Conservation (phyloP, 2,113 vertebrate genomes). For the Solea solea region DNA sequence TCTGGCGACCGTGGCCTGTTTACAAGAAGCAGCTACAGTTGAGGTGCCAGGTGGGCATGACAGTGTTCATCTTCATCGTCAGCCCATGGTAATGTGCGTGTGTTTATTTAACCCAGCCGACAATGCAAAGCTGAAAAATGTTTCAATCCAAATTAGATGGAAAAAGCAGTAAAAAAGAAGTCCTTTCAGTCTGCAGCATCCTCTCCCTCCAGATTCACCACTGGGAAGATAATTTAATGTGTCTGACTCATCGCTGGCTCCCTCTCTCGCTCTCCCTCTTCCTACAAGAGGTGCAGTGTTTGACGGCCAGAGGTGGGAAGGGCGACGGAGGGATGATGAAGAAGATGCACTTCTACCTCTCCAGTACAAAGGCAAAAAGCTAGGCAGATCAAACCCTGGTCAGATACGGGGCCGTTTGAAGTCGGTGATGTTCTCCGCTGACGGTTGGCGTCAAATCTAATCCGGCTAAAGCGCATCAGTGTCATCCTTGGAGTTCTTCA, state of each 20-base stretch:
- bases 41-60: neutral
- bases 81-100: neutral
- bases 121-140: neutral
- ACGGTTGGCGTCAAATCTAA: constrained; percentile 45
- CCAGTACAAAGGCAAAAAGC: neutral
- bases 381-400: constrained; percentile 17
- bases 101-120: neutral
- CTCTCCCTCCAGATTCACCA: neutral
- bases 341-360: neutral
- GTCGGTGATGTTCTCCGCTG: constrained; percentile 37
- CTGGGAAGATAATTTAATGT: neutral
- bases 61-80: neutral
- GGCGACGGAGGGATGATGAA: neutral
- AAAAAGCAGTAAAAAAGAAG: neutral
- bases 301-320: neutral
- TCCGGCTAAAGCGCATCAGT: constrained; percentile 34
- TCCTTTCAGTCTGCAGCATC: neutral
- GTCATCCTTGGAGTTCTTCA: constrained; percentile 30
- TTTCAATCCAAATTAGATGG: neutral
- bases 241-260: constrained; percentile 4
- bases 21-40: neutral
- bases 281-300: constrained; percentile 3
- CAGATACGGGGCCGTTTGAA: constrained; percentile 54
- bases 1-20: neutral
- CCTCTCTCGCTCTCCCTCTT: neutral